phyloP scores from a whole-genome alignment of 2,888 invertebrate species.

The Zelleria hepariella region DNA sequence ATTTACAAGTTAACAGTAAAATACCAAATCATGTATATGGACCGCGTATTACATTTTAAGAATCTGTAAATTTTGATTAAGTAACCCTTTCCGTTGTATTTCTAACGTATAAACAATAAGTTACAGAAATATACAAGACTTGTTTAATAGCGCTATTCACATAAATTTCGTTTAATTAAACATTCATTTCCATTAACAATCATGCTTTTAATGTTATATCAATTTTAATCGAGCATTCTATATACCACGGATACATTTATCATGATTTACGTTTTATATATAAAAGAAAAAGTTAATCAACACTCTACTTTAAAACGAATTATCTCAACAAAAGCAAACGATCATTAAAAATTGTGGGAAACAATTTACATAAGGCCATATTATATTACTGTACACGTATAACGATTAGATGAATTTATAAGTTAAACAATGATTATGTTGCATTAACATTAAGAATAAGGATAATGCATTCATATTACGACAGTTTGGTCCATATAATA shows the following conservation, averaged over 20 bases:
- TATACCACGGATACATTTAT: constrained; percentile 42
- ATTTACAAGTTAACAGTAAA: constrained; percentile 41
- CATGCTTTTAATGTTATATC: constrained; percentile 26
- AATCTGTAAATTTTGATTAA: constrained; percentile 1
- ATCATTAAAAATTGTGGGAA: constrained; percentile 50
- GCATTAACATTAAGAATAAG: constrained; percentile 63
- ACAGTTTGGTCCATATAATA: constrained; percentile 71
- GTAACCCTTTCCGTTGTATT: background rate
- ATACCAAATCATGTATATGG: constrained; percentile 23
- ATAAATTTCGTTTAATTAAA: constrained; percentile 37
- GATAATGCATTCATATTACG: constrained; percentile 66
- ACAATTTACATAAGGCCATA: constrained; percentile 71
- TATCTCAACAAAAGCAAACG: constrained; percentile 44
- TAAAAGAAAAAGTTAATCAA: constrained; percentile 20
- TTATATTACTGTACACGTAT: constrained; percentile 67
- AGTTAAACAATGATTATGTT: constrained; percentile 58
- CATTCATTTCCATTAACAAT: constrained; percentile 55
- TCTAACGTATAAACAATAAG: background rate
- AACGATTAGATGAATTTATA: constrained; percentile 66
- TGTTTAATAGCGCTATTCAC: background rate
- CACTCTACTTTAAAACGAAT: constrained; percentile 27
- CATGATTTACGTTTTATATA: constrained; percentile 19
- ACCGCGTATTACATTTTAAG: constrained; percentile 26
- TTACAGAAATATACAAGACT: background rate
- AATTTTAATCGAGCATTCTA: constrained; percentile 33